These are phyloP conservation scores for Selene dorsalis DNA, from an alignment of 2,797 vertebrate species.

Conservation along the genomic window DNA sequence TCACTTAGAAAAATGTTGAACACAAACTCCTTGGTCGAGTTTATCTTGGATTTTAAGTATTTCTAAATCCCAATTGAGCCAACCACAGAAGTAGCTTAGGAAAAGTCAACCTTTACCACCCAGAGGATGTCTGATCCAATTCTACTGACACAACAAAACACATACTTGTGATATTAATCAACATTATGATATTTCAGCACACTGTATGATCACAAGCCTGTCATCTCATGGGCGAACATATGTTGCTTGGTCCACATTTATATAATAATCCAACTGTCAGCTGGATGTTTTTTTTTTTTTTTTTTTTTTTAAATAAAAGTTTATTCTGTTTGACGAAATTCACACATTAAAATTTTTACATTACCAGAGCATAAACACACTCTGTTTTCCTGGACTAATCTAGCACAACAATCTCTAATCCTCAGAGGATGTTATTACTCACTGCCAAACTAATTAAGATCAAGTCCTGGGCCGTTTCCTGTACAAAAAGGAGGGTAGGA, in stretches of 20 bases:
- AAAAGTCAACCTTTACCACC: slow-evolving; percentile 80
- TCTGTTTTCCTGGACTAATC: slow-evolving; percentile 68
- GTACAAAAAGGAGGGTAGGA: slow-evolving; percentile 76
- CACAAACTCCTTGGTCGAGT: slow-evolving; percentile 67
- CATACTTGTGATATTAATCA: slow-evolving; percentile 67
- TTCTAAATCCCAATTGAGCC: slow-evolving; percentile 77
- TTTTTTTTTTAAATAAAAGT: not conserved
- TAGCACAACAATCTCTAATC: slow-evolving; percentile 78
- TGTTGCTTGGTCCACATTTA: slow-evolving; percentile 34
- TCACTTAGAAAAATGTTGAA: slow-evolving; percentile 73
- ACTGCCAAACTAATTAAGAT: slow-evolving; percentile 89
- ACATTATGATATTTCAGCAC: slow-evolving; percentile 61
- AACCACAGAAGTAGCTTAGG: slow-evolving; percentile 76
- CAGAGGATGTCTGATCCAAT: slow-evolving; percentile 78
- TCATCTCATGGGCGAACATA: slow-evolving; percentile 29
- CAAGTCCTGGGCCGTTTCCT: slow-evolving; percentile 79
- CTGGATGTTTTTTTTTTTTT: slow-evolving; percentile 2
- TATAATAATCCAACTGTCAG: slow-evolving; percentile 5
- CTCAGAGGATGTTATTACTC: slow-evolving; percentile 88
- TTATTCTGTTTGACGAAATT: slow-evolving; percentile 23
- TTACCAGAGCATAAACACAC: slow-evolving; percentile 31
- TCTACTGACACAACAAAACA: slow-evolving; percentile 80
- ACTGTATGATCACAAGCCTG: slow-evolving; percentile 45
- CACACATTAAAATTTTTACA: slow-evolving; percentile 36
- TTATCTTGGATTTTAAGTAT: slow-evolving; percentile 78